Evolutionary conservation across 2,888 invertebrate genomes (phyloP), one percentile per base, ranked within the genome.

Genomic region (Phrixothrix hirtus): DNA sequence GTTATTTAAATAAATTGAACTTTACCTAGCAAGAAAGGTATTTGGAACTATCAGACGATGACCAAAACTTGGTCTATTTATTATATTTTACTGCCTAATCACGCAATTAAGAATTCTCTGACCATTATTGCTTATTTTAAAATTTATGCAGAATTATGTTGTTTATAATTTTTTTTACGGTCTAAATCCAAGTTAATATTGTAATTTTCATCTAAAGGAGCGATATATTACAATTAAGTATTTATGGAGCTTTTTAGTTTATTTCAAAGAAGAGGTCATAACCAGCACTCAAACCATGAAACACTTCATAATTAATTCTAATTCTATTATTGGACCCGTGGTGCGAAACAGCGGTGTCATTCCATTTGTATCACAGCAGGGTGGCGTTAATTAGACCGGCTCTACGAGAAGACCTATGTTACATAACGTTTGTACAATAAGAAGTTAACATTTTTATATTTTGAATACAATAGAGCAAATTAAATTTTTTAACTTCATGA

Each of bases 301-400:
- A 25, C 30, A 32, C 34, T 42, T 46, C 32, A 37, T 49, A 55
- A 55, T 49, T 55, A 49, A 55, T 55, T 53, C 47, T 62, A 61
- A 61, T 62, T 61, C 59, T 57, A 63, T 63, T 61, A 63, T 60
- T 57, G 51, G 31, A 36, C 43, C 43, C 44, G 42, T 47, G 50
- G 53, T 54, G 59, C 52, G 57, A 60, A 63, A 57, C 52, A 58
- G 56, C 60, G 48, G 51, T 63, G 63, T 60, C 61, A 63, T 61
- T 61, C 55, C 61, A 59, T 60, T 60, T 61, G 58, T 57, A 56
- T 48, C 53, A 30, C 63, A 53, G 58, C 59, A 42, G 61, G 63
- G 56, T 57, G 59, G 35, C 49, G 49, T 41, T 55, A 55, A 55
- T 55, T 55, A 48, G 54, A 55, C 30, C 49, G 49, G 36, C 30